Conservation (phyloP, 2,113 vertebrate species). For the Albula glossodonta region DNA sequence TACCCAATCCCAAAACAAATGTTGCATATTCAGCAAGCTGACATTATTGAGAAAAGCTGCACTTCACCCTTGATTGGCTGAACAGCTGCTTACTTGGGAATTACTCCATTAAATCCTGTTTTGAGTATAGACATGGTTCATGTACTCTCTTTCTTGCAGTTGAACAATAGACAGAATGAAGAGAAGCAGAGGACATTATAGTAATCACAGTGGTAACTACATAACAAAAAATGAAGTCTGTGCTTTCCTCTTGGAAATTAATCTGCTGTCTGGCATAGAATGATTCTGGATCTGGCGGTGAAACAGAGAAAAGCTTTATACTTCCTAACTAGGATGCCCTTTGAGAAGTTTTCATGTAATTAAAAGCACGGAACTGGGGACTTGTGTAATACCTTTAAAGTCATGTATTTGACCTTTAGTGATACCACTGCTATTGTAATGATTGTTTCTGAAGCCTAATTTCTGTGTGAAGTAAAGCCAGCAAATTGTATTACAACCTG, state of each 20-base stretch:
- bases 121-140: no score
- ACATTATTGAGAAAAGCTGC: neutral
- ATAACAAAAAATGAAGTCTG: constrained; percentile 55
- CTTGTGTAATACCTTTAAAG: constrained; percentile 52
- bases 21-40: neutral
- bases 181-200: no score
- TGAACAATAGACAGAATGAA: no score
- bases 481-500: no score
- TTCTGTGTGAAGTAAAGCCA: constrained; percentile 51
- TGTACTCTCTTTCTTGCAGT: no score
- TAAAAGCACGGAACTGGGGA: constrained; percentile 51
- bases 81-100: no score
- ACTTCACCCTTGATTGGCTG: neutral
- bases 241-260: constrained; percentile 65
- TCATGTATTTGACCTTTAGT: constrained; percentile 51
- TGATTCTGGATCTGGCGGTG: constrained; percentile 53
- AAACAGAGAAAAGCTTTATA: constrained; percentile 61
- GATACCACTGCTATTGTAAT: constrained; percentile 50
- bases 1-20: neutral
- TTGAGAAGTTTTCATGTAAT: constrained; percentile 56
- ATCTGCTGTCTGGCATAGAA: constrained; percentile 60
- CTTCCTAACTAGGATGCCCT: constrained; percentile 53
- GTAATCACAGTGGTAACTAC: neutral
- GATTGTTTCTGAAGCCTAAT: constrained; percentile 39
- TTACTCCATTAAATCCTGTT: no score